Conservation (phyloP, 2,888 invertebrate species). For the Frankliniella intonsa region DNA sequence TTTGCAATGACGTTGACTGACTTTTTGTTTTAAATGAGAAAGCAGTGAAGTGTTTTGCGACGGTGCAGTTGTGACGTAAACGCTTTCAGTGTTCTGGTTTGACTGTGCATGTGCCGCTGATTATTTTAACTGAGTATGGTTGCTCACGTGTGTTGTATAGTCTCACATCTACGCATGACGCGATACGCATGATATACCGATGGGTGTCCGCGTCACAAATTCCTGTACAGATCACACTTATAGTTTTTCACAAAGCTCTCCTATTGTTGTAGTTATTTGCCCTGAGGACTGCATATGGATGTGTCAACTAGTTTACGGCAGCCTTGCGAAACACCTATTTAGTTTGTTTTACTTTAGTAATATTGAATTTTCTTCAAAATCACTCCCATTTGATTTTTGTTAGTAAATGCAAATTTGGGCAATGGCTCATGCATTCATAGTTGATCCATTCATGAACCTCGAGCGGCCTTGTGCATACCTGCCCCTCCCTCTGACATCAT, state of each 20-base stretch:
- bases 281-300: conserved; percentile 29
- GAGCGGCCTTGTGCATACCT: not conserved
- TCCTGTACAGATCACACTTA: not conserved
- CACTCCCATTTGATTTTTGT: no score
- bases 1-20: not conserved
- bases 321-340: conserved; percentile 18
- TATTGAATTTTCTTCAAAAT: no score
- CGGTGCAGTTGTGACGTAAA: not conserved
- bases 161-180: not conserved
- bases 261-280: not conserved
- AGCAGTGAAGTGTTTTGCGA: no score
- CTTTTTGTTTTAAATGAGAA: conserved; percentile 12
- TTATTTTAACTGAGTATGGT: not conserved
- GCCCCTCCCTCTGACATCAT: conserved; percentile 1
- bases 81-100: conserved; percentile 3
- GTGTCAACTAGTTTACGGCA: conserved; percentile 30
- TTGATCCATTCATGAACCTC: no score
- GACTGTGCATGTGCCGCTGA: not conserved
- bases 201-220: not conserved
- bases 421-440: no score
- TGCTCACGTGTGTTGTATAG: not conserved
- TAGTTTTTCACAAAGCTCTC: not conserved
- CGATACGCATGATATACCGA: not conserved
- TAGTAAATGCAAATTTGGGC: no score
- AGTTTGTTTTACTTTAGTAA: no score